A percentile compares a stretch with the other conserved stretches of the same genome.
Conservation (phyloP, 2,888 invertebrate genomes). For the Carpatolechia fugitivella region DNA sequence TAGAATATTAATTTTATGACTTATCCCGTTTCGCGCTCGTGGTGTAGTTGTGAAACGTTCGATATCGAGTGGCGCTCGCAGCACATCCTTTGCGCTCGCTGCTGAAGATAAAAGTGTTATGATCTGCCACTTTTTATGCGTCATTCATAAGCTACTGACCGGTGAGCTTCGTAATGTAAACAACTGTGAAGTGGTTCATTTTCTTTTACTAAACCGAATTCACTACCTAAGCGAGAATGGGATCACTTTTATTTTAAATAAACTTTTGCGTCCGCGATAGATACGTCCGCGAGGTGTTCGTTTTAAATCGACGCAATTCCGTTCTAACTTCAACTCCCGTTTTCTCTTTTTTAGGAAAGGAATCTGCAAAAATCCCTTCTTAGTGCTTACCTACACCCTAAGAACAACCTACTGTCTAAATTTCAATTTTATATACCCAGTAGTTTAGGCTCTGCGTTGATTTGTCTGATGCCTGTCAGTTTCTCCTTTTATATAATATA, state of each 20-base stretch:
- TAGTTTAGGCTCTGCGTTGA: too few relatives aligned
- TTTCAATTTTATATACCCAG: too few relatives aligned
- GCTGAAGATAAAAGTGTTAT: conserved; percentile 40
- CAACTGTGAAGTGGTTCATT: not conserved
- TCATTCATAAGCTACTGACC: conserved; percentile 14
- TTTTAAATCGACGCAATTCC: too few relatives aligned
- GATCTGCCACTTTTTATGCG: conserved; percentile 25
- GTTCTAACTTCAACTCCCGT: too few relatives aligned
- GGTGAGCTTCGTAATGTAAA: conserved; percentile 1
- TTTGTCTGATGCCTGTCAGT: too few relatives aligned
- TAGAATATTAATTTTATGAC: conserved; percentile 12
- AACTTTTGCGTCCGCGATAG: too few relatives aligned
- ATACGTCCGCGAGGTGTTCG: too few relatives aligned
- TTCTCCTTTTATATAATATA: too few relatives aligned
- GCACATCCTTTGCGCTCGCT: conserved; percentile 45
- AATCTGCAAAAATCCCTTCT: too few relatives aligned
- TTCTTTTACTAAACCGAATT: not conserved
- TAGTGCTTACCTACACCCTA: too few relatives aligned
- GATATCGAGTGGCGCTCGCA: conserved; percentile 34
- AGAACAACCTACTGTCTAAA: too few relatives aligned
- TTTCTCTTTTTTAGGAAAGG: not conserved
- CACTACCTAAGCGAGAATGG: not conserved
- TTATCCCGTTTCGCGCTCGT: conserved; percentile 9
- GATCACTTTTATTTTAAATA: too few relatives aligned
- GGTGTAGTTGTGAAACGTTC: conserved; percentile 38